Evolutionary conservation across 2,113 vertebrate species (phyloP).

Genomic region (Hemicordylus capensis): DNA sequence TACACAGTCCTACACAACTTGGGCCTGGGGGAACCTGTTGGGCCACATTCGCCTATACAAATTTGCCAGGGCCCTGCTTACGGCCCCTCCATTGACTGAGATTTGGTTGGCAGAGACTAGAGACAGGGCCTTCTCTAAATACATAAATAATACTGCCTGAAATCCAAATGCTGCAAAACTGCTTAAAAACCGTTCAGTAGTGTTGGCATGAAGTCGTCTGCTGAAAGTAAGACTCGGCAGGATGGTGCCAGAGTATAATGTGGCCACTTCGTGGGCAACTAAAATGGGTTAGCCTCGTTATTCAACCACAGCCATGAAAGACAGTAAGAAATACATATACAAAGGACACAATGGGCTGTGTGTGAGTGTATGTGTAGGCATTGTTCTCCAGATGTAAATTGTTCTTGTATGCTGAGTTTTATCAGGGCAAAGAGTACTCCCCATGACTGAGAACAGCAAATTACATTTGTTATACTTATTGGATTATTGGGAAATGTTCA

Average conservation of each 20-base stretch:
- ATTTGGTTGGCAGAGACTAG: no score
- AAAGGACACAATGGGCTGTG: constrained; percentile 28
- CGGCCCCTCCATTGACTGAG: no score
- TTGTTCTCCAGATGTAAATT: constrained; percentile 58
- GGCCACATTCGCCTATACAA: no score
- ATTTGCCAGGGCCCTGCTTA: no score
- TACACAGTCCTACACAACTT: no score
- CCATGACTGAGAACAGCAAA: constrained; percentile 72
- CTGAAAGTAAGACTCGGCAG: not conserved
- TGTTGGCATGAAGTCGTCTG: not conserved
- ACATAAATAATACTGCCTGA: not conserved
- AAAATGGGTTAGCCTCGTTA: constrained; percentile 57
- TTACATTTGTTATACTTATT: constrained; percentile 74
- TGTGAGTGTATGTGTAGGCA: constrained; percentile 43
- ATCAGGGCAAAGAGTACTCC: constrained; percentile 53
- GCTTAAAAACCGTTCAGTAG: not conserved
- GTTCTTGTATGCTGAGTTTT: constrained; percentile 51
- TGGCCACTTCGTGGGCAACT: constrained; percentile 3
- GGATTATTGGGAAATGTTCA: constrained; percentile 73
- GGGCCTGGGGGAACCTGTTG: no score
- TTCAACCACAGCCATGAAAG: constrained; percentile 50
- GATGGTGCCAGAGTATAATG: not conserved
- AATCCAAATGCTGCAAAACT: not conserved
- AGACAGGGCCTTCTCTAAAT: no score
- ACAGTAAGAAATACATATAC: constrained; percentile 26